Base-by-base conservation (phyloP, 2,113 vertebrate species). In the Monopterus albus region DNA sequence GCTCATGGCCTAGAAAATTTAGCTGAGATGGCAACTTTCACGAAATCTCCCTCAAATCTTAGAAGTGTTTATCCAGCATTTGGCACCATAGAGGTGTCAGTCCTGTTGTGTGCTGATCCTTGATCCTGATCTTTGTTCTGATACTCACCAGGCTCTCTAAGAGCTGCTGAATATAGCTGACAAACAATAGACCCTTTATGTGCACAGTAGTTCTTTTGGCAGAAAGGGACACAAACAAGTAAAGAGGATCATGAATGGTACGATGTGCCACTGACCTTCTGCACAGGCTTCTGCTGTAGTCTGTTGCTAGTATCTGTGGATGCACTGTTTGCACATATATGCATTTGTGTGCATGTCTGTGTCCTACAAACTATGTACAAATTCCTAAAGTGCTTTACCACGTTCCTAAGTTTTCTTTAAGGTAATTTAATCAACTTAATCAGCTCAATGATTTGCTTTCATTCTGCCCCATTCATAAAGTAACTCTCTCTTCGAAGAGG, bases 31-130 rank as follows among this genome's bases (percentile, higher is more conserved):
- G 77, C 81, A 82, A 78, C 33, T 69, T 85, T 86, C 12, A 21
- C 40, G 67, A 87, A 87, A 83, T 72, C 70, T 64, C 64, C 21
- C 28, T 10, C 59, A 82, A 85, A 82, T 82, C 77, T 75, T 29
- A 45, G 58, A 23, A 73, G 58, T 86, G 72, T 87, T 90, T 77
- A 87, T 87, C 78, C 83, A 75, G 73, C 29, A 42, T 78, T 77
- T 85, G 78, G 86, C 77, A 76, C 53, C n/a, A 67, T 70, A 49
- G 47, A 67, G 35, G 79, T 61, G 70, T 65, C 77, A 85, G 58
- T 68, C 70, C 77, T 67, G 23, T 64, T 43, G 46, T 55, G 71
- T 5, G 2, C 72, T 81, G 75, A 87, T 82, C 86, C 78, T 63
- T 21, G 61, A 78, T 74, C 72, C 66, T 21, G 61, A 78, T 74